Conservation (phyloP, 2,797 vertebrate species). For the Limnodromus scolopaceus region DNA sequence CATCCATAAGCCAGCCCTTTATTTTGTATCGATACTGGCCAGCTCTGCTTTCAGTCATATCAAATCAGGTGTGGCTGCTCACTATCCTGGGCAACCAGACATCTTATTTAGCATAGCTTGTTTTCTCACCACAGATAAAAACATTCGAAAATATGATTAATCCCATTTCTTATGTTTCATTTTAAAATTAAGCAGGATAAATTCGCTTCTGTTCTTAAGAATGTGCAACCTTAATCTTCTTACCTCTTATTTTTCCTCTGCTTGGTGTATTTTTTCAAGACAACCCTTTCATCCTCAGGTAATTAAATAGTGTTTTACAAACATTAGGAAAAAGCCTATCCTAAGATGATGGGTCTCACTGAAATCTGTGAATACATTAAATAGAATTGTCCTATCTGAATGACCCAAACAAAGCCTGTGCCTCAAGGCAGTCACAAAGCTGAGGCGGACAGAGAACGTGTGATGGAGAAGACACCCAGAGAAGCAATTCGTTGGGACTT, state of each 20-base stretch:
- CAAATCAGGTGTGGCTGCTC: not conserved
- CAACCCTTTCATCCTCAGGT: not conserved
- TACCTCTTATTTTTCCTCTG: not conserved
- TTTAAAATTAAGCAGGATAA: not conserved
- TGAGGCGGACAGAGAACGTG: not conserved
- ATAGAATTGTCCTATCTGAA: not conserved
- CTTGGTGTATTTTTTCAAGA: not conserved
- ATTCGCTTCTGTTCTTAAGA: not conserved
- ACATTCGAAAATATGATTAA: not conserved
- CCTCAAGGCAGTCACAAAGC: not conserved
- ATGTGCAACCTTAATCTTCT: not conserved
- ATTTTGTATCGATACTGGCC: not conserved
- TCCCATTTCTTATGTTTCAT: not conserved
- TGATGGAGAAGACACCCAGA: not conserved
- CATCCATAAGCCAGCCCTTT: not conserved
- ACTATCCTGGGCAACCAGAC: not conserved
- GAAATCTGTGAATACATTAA: not conserved
- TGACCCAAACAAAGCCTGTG: not conserved
- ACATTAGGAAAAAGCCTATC: not conserved
- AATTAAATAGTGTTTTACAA: not conserved
- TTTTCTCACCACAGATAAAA: not conserved
- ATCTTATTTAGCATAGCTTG: not conserved
- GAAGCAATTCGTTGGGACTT: not conserved
- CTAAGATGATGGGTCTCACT: not conserved
- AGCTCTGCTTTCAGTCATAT: not conserved